phyloP scores from a whole-genome alignment of 2,113 vertebrate species.

The Gadus chalcogrammus region DNA sequence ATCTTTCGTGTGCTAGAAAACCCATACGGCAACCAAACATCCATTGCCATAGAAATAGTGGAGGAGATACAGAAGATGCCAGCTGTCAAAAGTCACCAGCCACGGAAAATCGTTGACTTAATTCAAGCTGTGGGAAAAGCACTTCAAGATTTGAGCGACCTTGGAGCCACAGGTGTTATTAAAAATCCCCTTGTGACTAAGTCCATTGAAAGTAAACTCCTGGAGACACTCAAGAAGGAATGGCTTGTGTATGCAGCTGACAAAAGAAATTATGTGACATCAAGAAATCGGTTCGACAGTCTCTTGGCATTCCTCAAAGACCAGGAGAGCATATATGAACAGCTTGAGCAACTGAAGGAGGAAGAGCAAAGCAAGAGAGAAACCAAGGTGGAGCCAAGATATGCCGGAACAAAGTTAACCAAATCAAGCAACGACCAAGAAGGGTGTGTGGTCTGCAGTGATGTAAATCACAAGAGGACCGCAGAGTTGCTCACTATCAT shows the following conservation, averaged over 20 bases:
- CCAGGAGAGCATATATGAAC: slow-evolving; percentile 11
- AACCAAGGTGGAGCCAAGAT: slow-evolving; percentile 4
- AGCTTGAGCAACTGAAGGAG: slow-evolving; percentile 8
- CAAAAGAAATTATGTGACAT: neutral
- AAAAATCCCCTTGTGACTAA: slow-evolving; percentile 23
- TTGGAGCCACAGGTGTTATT: neutral
- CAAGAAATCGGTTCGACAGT: slow-evolving; percentile 2
- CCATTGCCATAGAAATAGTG: slow-evolving; percentile 31
- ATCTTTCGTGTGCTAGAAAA: slow-evolving; percentile 21
- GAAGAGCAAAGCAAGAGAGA: neutral
- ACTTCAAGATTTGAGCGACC: neutral
- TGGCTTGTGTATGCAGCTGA: slow-evolving; percentile 4
- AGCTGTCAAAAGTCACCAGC: slow-evolving; percentile 12
- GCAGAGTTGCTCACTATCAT: too few relatives aligned
- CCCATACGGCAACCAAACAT: neutral
- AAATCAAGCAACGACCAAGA: neutral
- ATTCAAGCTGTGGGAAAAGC: slow-evolving; percentile 20
- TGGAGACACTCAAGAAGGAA: slow-evolving; percentile 9
- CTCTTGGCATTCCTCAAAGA: slow-evolving; percentile 19
- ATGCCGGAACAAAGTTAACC: slow-evolving; percentile 1
- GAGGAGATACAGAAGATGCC: slow-evolving; percentile 20
- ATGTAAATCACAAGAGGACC: slow-evolving; percentile 2
- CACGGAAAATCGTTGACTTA: slow-evolving; percentile 10
- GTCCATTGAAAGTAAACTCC: slow-evolving; percentile 19
- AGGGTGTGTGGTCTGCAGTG: slow-evolving; percentile 18